phyloP scores from a whole-genome alignment of 2,797 vertebrate genomes.

The Mycteria americana region DNA sequence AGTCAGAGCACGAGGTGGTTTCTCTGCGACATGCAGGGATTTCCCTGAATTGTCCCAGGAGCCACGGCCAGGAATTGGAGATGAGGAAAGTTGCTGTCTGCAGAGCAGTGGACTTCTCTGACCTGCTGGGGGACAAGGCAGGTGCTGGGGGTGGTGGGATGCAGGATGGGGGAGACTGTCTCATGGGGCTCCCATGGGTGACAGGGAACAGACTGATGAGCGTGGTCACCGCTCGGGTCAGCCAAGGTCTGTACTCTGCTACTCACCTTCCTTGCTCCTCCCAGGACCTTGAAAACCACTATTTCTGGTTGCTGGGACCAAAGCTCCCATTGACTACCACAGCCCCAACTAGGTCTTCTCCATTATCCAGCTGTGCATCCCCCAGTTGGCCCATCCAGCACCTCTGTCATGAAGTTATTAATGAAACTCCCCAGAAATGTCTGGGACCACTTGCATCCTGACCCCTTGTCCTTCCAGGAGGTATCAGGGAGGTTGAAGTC shows the following conservation, averaged over 20 bases:
- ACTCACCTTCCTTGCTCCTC: background rate
- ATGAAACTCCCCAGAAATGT: background rate
- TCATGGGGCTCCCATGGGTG: background rate
- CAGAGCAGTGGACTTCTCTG: background rate
- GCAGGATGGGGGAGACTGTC: background rate
- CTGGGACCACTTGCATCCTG: background rate
- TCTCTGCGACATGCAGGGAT: background rate
- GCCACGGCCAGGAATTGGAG: background rate
- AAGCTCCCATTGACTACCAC: background rate
- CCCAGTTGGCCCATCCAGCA: background rate
- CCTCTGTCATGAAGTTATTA: background rate
- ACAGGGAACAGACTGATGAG: background rate
- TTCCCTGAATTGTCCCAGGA: background rate
- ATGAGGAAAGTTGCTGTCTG: background rate
- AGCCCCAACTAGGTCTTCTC: background rate
- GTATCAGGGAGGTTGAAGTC: background rate
- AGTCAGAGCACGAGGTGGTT: background rate
- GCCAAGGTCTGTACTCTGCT: background rate
- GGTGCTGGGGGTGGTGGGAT: background rate
- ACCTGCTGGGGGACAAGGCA: background rate
- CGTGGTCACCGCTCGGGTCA: background rate
- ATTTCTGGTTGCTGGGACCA: background rate
- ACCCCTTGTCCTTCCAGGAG: background rate
- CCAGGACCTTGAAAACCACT: background rate
- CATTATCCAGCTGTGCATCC: background rate